phyloP scores from a whole-genome alignment of 2,888 invertebrate genomes.

The Himalopsyche kuldschensis region DNA sequence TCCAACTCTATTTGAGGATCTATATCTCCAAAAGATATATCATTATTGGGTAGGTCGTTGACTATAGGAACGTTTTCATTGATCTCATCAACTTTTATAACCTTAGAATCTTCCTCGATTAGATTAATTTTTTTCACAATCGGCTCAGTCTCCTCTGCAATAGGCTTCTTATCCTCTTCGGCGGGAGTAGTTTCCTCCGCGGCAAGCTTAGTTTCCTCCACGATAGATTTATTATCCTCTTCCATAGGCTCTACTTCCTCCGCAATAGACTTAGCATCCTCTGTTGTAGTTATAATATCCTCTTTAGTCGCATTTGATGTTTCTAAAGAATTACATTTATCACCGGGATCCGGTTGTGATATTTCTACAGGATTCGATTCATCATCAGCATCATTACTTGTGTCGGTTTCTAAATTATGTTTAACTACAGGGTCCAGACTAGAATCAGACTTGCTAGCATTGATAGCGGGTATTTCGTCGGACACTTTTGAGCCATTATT shows the following conservation, averaged over 20 bases:
- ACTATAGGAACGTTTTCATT: slow-evolving; percentile 2
- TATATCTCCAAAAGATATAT: slow-evolving; percentile 18
- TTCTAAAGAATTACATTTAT: slow-evolving; percentile 27
- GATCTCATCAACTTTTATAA: background rate
- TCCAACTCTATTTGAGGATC: slow-evolving; percentile 37
- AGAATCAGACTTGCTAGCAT: slow-evolving; percentile 43
- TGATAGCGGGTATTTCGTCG: slow-evolving; percentile 53
- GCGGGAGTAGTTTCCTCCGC: slow-evolving; percentile 14
- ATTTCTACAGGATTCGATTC: slow-evolving; percentile 40
- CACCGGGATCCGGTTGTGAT: slow-evolving; percentile 28
- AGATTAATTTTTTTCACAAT: too few species aligned
- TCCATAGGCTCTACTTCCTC: too few species aligned
- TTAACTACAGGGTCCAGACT: slow-evolving; percentile 41
- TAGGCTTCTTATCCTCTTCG: slow-evolving; percentile 24
- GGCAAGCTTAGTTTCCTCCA: background rate
- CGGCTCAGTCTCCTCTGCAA: slow-evolving; percentile 26
- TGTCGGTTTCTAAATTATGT: background rate
- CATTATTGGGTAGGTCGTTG: slow-evolving; percentile 4
- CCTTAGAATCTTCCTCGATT: background rate
- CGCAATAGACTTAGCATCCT: too few species aligned
- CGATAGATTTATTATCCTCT: slow-evolving; percentile 8
- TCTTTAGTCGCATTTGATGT: slow-evolving; percentile 11
- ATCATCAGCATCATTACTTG: background rate
- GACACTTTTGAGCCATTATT: slow-evolving; percentile 16
- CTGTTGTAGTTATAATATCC: background rate